Evolutionary conservation across 2,888 invertebrate genomes (phyloP), one percentile per base, ranked within the genome.

Genomic region (Melanophora roralis): DNA sequence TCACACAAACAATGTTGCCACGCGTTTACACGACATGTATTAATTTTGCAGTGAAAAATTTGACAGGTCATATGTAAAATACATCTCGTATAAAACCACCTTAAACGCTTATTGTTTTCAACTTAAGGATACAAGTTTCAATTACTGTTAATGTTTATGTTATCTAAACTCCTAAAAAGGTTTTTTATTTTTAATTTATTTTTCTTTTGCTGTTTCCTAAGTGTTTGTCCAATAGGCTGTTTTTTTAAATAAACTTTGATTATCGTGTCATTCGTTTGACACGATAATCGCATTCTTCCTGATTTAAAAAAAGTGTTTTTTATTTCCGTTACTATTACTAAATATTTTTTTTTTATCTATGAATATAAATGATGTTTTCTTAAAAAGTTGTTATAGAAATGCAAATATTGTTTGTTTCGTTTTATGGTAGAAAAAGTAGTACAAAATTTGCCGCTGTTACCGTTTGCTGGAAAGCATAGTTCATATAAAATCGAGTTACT

Each of bases 171-270:
- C 19, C 19, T 19, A 36, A n/a, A 36, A 45, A 34, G 34, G 36
- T 47, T 62, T 47, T 21, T 12, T 7, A 49, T 34, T 47, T 47
- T 40, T 5, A 27, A 3, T 27, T 27, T 40, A 12, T 23, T 23
- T 40, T n/a, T 36, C 16, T 36, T 32, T 53, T 7, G 0, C 8
- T 14, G n/a, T n/a, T 27, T 43, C 16, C 12, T 60, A 45, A 9
- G 14, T 57, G 19, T 67, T n/a, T 47, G 51, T 53, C 49, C 40
- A 65, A 47, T 65, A 45, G 57, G 40, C 45, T 43, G 45, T 69
- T 51, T 23, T 57, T 69, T 57, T 51, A 62, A n/a, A 60, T 68
- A 68, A 75, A 27, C 12, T 68, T 71, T 65, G 49, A 71, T 77
- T 51, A 71, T n/a, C n/a, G n/a, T n/a, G 14, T 43, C 0, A n/a